Conservation (phyloP, 2,888 invertebrate genomes). For the Timema podura region DNA sequence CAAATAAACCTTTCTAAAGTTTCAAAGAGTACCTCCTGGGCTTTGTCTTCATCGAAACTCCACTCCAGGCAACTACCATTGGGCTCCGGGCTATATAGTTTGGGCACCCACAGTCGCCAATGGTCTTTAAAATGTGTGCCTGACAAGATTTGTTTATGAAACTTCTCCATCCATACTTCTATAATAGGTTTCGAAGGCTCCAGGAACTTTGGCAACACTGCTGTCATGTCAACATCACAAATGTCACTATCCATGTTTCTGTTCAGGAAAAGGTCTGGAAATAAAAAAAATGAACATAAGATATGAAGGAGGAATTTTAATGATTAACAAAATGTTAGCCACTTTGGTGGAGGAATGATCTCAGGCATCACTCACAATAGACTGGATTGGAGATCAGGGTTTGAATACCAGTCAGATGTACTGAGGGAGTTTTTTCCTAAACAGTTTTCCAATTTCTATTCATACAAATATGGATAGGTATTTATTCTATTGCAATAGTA, state of each 20-base stretch:
- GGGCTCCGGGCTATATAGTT: constrained; percentile 65
- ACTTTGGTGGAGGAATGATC: too few species aligned
- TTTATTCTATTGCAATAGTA: too few species aligned
- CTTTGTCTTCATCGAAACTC: constrained; percentile 70
- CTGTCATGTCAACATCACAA: constrained; percentile 10
- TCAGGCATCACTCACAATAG: too few species aligned
- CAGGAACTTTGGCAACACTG: constrained; percentile 40
- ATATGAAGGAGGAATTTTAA: too few species aligned
- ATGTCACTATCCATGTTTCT: constrained; percentile 5
- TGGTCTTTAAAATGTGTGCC: constrained; percentile 63
- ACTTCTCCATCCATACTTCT: constrained; percentile 58
- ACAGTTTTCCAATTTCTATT: too few species aligned
- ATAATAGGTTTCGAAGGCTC: constrained; percentile 37
- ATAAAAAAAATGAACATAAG: too few species aligned
- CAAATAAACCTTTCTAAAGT: constrained; percentile 80
- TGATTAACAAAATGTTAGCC: too few species aligned
- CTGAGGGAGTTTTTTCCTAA: too few species aligned
- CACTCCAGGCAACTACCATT: constrained; percentile 68
- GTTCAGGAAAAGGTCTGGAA: background rate
- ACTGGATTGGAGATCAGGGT: too few species aligned
- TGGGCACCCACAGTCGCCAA: constrained; percentile 70
- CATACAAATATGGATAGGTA: too few species aligned
- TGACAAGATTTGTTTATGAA: constrained; percentile 55
- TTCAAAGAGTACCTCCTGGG: constrained; percentile 62
- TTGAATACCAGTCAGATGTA: too few species aligned